Conservation (phyloP, 2,888 invertebrate genomes). For the Plemyria rubiginata region DNA sequence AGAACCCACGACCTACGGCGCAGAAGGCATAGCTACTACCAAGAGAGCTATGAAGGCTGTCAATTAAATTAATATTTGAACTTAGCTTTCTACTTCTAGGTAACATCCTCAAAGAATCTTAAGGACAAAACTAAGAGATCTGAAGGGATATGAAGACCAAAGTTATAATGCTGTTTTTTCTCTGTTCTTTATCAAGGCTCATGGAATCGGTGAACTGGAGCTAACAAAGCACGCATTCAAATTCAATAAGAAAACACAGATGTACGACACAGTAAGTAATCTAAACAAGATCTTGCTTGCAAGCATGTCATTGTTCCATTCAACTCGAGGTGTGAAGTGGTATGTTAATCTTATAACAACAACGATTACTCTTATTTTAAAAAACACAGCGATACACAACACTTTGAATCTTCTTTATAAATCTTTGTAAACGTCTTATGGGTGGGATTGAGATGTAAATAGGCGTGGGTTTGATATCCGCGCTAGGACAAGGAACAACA, state of each 20-base stretch:
- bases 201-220: not conserved
- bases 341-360: constrained; percentile 28
- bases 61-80: no score
- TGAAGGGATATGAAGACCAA: no score
- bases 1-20: no score
- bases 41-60: no score
- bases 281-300: constrained; percentile 50
- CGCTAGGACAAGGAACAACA: no score
- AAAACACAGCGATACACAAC: not conserved
- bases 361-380: constrained; percentile 4
- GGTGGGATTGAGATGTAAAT: no score
- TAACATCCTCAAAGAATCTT: no score
- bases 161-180: no score
- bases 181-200: no score
- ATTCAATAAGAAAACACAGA: constrained; percentile 38
- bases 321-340: constrained; percentile 53
- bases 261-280: constrained; percentile 46
- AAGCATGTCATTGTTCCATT: constrained; percentile 53
- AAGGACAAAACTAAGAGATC: no score
- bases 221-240: constrained; percentile 22
- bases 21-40: no score
- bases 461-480: no score
- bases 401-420: not conserved
- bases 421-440: not conserved
- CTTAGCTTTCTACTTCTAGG: not conserved